phyloP scores from a whole-genome alignment of 1,140 invertebrate genomes.

The Drosophila mayri region DNA sequence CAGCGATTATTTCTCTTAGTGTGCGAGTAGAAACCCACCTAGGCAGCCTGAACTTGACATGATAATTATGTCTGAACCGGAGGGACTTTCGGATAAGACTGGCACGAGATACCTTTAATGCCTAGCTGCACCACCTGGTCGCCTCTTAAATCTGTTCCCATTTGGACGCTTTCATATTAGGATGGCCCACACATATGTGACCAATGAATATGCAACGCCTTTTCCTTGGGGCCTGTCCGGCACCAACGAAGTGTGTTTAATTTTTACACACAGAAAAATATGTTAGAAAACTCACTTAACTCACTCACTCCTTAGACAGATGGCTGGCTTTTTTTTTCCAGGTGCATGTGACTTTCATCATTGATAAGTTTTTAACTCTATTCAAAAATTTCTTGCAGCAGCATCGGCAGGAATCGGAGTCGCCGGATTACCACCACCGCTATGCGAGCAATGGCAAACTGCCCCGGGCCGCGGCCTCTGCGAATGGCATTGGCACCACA shows the following conservation, averaged over 20 bases:
- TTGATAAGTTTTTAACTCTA: constrained; percentile 64
- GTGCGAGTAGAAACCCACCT: not conserved
- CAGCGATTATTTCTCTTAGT: constrained; percentile 8
- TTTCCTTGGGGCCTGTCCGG: constrained; percentile 36
- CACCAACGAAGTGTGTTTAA: constrained; percentile 22
- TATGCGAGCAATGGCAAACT: constrained; percentile 84
- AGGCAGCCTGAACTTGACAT: constrained; percentile 23
- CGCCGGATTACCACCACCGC: constrained; percentile 82
- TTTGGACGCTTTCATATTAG: constrained; percentile 35
- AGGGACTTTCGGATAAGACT: constrained; percentile 21
- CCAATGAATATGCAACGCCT: constrained; percentile 78
- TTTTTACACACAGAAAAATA: constrained; percentile 22
- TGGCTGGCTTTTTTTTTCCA: not conserved
- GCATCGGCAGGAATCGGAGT: constrained; percentile 82
- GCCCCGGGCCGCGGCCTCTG: constrained; percentile 60
- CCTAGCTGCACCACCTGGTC: constrained; percentile 20
- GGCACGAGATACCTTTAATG: constrained; percentile 4
- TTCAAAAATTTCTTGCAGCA: constrained; percentile 66
- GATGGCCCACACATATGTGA: constrained; percentile 44
- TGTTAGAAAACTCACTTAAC: not conserved
- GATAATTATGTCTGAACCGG: constrained; percentile 33
- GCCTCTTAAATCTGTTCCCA: constrained; percentile 4
- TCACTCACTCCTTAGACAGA: not conserved
- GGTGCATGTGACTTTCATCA: constrained; percentile 67
- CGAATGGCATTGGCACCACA: constrained; percentile 59